Conservation (phyloP, 2,797 vertebrate species). For the Myiotriccus ornatus region DNA sequence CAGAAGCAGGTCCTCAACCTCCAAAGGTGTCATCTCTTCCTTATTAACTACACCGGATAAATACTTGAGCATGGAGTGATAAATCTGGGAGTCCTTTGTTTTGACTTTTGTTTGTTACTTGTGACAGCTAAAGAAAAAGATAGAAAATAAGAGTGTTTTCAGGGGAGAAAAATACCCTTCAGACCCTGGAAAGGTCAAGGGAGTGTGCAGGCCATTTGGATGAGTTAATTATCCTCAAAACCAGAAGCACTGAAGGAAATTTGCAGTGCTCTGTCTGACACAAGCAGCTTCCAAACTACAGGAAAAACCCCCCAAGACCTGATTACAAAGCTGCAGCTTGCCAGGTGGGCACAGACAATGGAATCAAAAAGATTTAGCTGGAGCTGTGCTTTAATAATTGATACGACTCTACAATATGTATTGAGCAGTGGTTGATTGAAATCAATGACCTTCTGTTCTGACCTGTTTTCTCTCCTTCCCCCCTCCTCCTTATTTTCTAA, state of each 20-base stretch:
- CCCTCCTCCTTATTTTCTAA: not conserved
- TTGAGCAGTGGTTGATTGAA: not conserved
- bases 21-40: not conserved
- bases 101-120: not conserved
- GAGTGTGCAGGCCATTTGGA: not conserved
- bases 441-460: not conserved
- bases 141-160: not conserved
- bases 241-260: not conserved
- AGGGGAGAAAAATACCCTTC: not conserved
- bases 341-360: not conserved
- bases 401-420: not conserved
- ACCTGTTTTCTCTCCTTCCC: not conserved
- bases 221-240: conserved; percentile 7
- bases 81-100: not conserved
- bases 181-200: not conserved
- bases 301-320: not conserved
- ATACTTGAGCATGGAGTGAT: not conserved
- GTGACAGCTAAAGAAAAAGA: not conserved
- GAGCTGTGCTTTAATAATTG: conserved; percentile 6
- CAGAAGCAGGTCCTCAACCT: not conserved
- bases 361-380: not conserved
- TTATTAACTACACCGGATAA: not conserved
- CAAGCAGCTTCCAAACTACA: not conserved
- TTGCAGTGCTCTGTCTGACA: not conserved
- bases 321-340: not conserved